These are phyloP conservation scores for Zaprionus taronus DNA, from an alignment of 1,140 invertebrate genomes.

Conservation along the genomic window DNA sequence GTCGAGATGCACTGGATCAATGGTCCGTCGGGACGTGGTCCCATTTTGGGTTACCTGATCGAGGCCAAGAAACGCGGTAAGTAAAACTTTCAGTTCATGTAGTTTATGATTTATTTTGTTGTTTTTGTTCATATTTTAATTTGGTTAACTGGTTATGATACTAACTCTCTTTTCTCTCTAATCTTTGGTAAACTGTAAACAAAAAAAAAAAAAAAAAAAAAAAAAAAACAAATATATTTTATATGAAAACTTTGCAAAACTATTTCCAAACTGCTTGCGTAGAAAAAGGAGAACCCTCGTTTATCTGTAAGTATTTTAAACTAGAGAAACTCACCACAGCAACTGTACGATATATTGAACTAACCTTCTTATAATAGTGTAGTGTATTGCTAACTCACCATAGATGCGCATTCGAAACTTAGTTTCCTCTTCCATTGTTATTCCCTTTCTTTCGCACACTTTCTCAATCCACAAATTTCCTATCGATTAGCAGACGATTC, in stretches of 20 bases:
- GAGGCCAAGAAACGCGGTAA: slow-evolving; percentile 95
- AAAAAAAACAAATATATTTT: slow-evolving; percentile 25
- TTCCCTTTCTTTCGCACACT: background rate
- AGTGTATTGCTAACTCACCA: background rate
- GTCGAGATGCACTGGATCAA: slow-evolving; percentile 95
- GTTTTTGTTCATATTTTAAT: slow-evolving; percentile 6
- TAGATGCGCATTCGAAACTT: background rate
- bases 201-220: slow-evolving; percentile 26
- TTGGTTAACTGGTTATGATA: slow-evolving; percentile 12
- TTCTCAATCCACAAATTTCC: background rate
- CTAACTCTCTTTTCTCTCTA: slow-evolving; percentile 28
- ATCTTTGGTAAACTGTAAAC: slow-evolving; percentile 64
- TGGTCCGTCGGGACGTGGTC: slow-evolving; percentile 92
- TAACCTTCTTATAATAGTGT: background rate
- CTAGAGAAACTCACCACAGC: background rate
- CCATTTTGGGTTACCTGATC: slow-evolving; percentile 96
- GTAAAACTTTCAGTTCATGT: slow-evolving; percentile 38
- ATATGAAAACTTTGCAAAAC: background rate
- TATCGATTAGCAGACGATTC: slow-evolving; percentile 89
- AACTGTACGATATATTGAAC: background rate
- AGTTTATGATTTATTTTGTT: slow-evolving; percentile 3
- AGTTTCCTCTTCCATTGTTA: background rate
- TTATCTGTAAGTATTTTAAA: slow-evolving; percentile 78
- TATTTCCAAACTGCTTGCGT: slow-evolving; percentile 64
- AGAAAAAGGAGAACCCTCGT: slow-evolving; percentile 83